phyloP scores from a whole-genome alignment of 2,113 vertebrate genomes.

The Lasiurus cinereus region DNA sequence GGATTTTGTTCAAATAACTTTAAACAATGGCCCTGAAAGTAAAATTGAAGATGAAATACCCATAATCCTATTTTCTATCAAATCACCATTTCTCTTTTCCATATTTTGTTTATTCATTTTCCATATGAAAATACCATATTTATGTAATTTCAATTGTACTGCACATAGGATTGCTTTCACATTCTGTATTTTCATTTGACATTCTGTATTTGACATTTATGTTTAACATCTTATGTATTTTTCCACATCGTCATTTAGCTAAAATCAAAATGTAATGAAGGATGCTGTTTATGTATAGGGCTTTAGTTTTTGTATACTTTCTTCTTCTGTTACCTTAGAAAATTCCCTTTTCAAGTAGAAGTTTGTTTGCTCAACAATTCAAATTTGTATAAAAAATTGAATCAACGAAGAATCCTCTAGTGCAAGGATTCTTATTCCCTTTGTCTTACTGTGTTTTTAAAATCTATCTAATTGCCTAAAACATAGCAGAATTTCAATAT shows the following conservation, averaged over 20 bases:
- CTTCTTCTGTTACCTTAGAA: neutral
- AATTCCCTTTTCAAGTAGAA: neutral
- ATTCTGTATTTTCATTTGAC: neutral
- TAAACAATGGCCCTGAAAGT: constrained; percentile 17
- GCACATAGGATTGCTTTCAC: neutral
- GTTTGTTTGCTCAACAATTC: neutral
- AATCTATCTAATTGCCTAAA: neutral
- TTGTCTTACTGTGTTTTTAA: neutral
- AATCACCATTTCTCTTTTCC: neutral
- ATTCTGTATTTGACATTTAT: neutral
- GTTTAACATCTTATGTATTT: constrained; percentile 16
- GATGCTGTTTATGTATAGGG: neutral
- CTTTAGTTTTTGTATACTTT: neutral
- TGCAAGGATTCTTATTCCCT: neutral
- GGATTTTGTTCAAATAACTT: neutral
- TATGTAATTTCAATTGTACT: neutral
- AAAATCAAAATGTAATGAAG: neutral
- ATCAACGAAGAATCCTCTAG: neutral
- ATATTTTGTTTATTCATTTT: neutral
- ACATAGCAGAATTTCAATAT: neutral
- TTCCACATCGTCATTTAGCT: neutral
- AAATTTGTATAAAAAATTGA: neutral
- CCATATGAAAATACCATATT: neutral
- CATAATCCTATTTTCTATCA: neutral
- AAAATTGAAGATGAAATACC: neutral